Base-by-base conservation (phyloP, 2,113 vertebrate species). In the Cyanoramphus novaezelandiae region DNA sequence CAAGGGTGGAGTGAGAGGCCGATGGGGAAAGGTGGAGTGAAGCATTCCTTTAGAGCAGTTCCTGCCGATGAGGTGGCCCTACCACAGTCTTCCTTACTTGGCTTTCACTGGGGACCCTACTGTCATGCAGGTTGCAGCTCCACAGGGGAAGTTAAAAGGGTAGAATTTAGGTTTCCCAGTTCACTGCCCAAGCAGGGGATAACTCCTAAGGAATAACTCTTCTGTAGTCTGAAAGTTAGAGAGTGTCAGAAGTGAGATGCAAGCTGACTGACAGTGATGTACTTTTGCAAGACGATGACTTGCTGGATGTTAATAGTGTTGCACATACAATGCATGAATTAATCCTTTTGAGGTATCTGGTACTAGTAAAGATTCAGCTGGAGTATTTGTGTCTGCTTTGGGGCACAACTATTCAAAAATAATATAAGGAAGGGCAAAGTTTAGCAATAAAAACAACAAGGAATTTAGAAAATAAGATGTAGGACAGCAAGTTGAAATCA, bases 311-410 rank as follows among this genome's bases (percentile, higher is more conserved):
- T 31, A 71, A 33, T 10, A 20, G 43, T 2, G 4, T 53, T 64
- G 47, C 37, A 23, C 1, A 0, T 64, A 6, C 0, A 0, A 17
- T 0, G 2, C 17, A 3, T 24, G 18, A 27, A 35, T 75, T 59
- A 16, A 67, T 71, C 37, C 20, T 71, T 87, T 43, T 27, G 50
- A 59, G 43, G 28, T 64, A 50, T 33, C 27, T 78, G 31, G 11
- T 91, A 31, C 21, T 4, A 1, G 9, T 52, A 44, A 87, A 43
- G 74, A 43, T 37, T 85, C 64, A 17, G n/a, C 44, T 77, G 19
- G 41, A 50, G 25, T 29, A 43, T 78, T 69, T 67, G 41, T 49
- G 33, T 24, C 29, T 0, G 0, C 76, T 77, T 84, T 28, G 28
- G 60, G 46, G 67, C 35, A 57, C 29, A n/a, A 4, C 17, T 28